phyloP scores from a whole-genome alignment of 2,113 vertebrate species.

The Oxygymnocypris stewartii region DNA sequence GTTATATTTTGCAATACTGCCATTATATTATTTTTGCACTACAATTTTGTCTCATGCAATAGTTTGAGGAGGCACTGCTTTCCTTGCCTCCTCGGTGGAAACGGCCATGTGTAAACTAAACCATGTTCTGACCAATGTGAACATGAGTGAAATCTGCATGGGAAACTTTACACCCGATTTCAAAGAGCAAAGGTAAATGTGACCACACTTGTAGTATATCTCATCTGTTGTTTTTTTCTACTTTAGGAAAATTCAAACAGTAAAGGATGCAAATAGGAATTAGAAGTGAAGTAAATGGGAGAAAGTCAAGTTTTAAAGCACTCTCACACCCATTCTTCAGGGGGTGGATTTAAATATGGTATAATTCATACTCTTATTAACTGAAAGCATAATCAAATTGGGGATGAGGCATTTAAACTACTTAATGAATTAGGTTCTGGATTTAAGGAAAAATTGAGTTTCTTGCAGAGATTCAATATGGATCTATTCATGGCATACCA shows the following conservation, averaged over 20 bases:
- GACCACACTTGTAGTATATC: no score
- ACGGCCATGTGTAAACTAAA: no score
- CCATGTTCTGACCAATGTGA: neutral
- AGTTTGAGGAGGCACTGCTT: no score
- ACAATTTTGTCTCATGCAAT: no score
- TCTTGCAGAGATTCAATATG: slow-evolving; percentile 2
- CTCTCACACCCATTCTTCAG: neutral
- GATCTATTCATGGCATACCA: slow-evolving; percentile 25
- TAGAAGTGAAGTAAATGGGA: neutral
- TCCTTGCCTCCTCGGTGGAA: no score
- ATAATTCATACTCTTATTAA: neutral
- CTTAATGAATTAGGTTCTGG: neutral
- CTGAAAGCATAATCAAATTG: neutral
- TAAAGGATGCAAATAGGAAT: neutral
- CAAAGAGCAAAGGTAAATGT: no score
- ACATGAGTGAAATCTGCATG: neutral
- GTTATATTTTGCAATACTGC: no score
- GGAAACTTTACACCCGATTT: neutral
- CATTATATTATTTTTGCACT: no score
- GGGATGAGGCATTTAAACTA: neutral
- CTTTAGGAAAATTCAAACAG: neutral
- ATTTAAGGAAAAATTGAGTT: neutral
- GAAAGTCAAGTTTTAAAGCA: neutral
- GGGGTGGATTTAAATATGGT: neutral
- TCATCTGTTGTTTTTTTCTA: neutral